phyloP scores from a whole-genome alignment of 2,113 vertebrate genomes.

The Barbus barbus region DNA sequence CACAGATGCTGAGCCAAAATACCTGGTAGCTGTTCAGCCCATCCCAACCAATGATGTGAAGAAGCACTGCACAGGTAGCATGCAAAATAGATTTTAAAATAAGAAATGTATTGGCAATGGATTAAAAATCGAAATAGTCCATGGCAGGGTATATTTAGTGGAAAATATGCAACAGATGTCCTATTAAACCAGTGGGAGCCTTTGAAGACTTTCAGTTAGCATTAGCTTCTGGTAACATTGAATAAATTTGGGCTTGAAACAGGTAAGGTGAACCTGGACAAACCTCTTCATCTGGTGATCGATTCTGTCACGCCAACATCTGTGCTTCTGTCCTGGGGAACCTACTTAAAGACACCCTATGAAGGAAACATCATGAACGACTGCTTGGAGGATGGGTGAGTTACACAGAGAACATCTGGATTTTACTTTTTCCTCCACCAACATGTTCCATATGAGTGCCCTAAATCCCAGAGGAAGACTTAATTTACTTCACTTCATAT shows the following conservation, averaged over 20 bases:
- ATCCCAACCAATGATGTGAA: slow-evolving; percentile 81
- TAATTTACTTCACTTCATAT: slow-evolving; percentile 40
- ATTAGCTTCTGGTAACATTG: background rate
- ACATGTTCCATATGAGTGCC: slow-evolving; percentile 19
- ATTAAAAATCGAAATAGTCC: background rate
- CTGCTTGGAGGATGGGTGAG: slow-evolving; percentile 90
- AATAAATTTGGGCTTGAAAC: background rate
- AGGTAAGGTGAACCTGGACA: slow-evolving; percentile 85
- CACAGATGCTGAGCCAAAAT: slow-evolving; percentile 89
- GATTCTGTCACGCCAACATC: slow-evolving; percentile 87
- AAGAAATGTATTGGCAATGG: background rate
- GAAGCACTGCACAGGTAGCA: slow-evolving; percentile 89
- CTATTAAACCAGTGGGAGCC: background rate
- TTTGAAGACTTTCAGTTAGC: background rate
- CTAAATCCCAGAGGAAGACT: slow-evolving; percentile 27
- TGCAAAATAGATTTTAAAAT: background rate
- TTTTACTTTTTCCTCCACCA: slow-evolving; percentile 39
- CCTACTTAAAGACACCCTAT: slow-evolving; percentile 84
- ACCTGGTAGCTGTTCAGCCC: slow-evolving; percentile 87
- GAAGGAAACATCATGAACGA: slow-evolving; percentile 84
- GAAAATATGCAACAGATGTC: background rate
- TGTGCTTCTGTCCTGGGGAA: slow-evolving; percentile 91
- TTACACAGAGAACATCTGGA: slow-evolving; percentile 33
- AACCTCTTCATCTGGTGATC: slow-evolving; percentile 88
- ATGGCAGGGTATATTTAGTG: background rate